Evolutionary conservation across 1,140 invertebrate genomes (phyloP), one percentile per base, ranked within the genome.

Genomic region (Popillia japonica): DNA sequence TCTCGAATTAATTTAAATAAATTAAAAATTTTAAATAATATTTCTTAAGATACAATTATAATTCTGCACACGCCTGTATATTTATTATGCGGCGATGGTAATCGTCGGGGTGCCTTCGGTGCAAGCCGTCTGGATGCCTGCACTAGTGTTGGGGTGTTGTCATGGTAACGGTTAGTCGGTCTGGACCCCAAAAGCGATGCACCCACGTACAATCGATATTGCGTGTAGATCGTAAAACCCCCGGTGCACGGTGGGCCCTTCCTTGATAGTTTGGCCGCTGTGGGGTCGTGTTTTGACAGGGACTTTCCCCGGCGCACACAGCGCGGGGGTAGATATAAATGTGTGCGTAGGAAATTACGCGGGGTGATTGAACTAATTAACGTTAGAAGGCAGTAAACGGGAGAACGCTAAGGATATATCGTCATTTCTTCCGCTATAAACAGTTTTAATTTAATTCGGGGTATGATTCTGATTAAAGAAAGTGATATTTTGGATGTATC

Each of bases 71-170:
- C 17, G 17, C 61, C 6, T 64, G 61, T 64, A 27, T 64, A 20
- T n/a, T n/a, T n/a, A n/a, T n/a, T 11, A 27, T 64, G 17, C 61
- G 61, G n/a, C 61, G 17, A 27, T 9, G n/a, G 6, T 48, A 48
- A 11, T n/a, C 61, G 61, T 64, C 61, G 17, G 61, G 61, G 61
- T 64, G 61, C 61, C 44, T 48, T 48, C 61, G 61, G 17, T 64
- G 61, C 61, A 64, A 64, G n/a, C 61, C 61, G 61, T 64, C 61
- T 64, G 61, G 61, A 64, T 64, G 61, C 61, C 61, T 64, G 61
- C 61, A 64, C 61, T 64, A 22, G 17, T 23, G 61, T 64, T 64
- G 61, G 61, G 61, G 61, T 23, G 61, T 64, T 64, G 61, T 64
- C 61, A 64, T 64, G 17, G 23, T 20, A 20, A 64, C 61, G 61